Evolutionary conservation across 2,113 vertebrate species (phyloP), one percentile per base, ranked within the genome.

Genomic region (Gambusia holbrooki): DNA sequence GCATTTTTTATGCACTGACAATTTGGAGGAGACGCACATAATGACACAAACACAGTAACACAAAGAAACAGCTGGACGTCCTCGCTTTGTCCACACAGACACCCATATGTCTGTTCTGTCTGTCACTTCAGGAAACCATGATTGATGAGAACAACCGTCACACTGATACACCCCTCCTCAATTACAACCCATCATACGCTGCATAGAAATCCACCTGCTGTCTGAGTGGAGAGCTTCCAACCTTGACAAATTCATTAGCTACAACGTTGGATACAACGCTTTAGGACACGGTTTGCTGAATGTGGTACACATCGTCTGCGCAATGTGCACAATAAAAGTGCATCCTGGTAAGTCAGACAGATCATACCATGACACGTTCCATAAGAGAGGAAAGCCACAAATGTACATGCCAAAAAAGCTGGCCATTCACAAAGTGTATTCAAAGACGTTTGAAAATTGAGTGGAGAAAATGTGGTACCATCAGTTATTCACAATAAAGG

Each of bases 91-190:
- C 25, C 74, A 74, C 64, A 73, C 83, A 76, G 67, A 78, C 83
- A 81, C 73, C 65, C 80, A 75, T 82, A 81, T 81, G 84, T 11
- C 64, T 76, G 75, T 33, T 72, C 73, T 69, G 63, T 74, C 70
- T 15, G 62, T 71, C 35, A 66, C 71, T 62, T 65, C 22, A 11
- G 32, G 73, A 63, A 71, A 66, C 64, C 42, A 32, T 74, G 73
- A 86, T 81, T 84, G 77, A 87, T 85, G 75, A 77, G 63, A 76
- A 81, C 45, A 32, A 75, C 48, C 3, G 27, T 54, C 80, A 83
- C 63, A 75, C 70, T 62, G 13, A 79, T 30, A 48, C 42, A 40
- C 28, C 27, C 54, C 4, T 61, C 14, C 42, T 61, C 65, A 48
- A 68, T 74, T 28, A 29, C 6, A 64, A 3, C 77, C 79, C 37